Evolutionary conservation across 2,797 vertebrate species (phyloP), one percentile per base, ranked within the genome.

Genomic region (Tokudaia muenninki): DNA sequence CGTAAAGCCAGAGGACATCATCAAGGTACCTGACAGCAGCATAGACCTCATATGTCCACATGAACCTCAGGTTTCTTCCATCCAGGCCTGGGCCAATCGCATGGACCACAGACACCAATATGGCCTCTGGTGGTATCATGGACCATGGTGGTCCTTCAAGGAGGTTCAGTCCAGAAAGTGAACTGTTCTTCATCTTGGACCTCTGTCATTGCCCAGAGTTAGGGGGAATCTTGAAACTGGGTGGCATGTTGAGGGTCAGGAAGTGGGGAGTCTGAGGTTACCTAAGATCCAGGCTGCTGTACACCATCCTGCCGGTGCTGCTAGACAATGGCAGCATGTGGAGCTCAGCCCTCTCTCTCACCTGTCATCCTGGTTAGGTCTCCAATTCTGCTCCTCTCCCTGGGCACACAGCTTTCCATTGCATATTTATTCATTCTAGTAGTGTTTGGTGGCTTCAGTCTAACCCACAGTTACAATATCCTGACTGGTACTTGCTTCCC

Each of bases 331-430:
- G 14, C n/a, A 72, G 34, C 67, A 72, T 72, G 34, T n/a, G 19
- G 67, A n/a, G 16, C 72, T 74, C 34, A 74, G 1, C n/a, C 19
- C 37, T 41, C 21, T 74, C 37, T 72, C n/a, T 21, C 72, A 41
- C 19, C 21, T 41, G 72, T 21, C 70, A 72, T 19, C n/a, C 3
- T 2, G 1, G 3, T 37, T 19, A 37, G 0, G 2, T 11, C 17
- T 41, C 70, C 19, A 21, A 21, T 74, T 24, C 72, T 74, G 21
- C n/a, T 41, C 41, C 16, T 74, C 9, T 41, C 67, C 34, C 16
- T 70, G 19, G 34, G 9, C 70, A 74, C n/a, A 74, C 70, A 74
- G 9, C 9, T 22, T 21, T 74, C 72, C 72, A 74, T 41, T 5
- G 22, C n/a, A 37, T 37, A n/a, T n/a, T 6, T 21, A 19, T 37